Percentiles rank a stretch among this genome's conserved stretches.
Conservation (phyloP, 2,888 invertebrate species). For the Drosophila neonasuta region DNA sequence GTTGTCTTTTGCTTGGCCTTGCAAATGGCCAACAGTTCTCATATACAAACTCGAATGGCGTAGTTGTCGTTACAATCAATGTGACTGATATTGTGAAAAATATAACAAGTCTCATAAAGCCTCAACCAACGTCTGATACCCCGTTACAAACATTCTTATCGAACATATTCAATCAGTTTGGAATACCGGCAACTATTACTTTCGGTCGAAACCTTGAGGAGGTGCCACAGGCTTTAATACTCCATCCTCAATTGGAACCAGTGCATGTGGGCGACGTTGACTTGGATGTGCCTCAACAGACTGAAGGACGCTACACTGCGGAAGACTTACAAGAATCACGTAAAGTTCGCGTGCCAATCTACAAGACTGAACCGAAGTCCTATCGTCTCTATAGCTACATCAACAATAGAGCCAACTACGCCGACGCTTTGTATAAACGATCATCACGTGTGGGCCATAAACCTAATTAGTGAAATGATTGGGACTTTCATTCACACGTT, state of each 20-base stretch:
- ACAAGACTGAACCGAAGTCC: background rate
- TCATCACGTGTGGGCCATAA: conserved; percentile 13
- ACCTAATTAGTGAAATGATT: conserved; percentile 31
- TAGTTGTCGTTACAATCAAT: too few relatives aligned
- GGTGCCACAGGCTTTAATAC: background rate
- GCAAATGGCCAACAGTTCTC: conserved; percentile 3
- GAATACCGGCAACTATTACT: background rate
- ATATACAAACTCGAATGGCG: too few relatives aligned
- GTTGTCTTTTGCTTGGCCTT: background rate
- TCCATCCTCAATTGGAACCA: conserved; percentile 1
- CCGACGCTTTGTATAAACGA: background rate
- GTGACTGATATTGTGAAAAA: too few relatives aligned
- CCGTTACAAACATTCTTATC: background rate
- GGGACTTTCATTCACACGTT: conserved; percentile 44
- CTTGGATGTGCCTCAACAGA: background rate
- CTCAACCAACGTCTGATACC: too few relatives aligned
- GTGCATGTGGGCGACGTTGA: background rate
- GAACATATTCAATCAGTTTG: background rate
- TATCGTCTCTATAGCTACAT: background rate
- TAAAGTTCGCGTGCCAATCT: background rate
- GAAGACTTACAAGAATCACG: background rate
- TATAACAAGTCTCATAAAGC: too few relatives aligned
- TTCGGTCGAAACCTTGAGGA: background rate
- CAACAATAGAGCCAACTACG: background rate
- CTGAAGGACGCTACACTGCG: background rate